These are phyloP conservation scores for Cephalotes varians DNA, from an alignment of 2,888 invertebrate species.

Conservation along the genomic window DNA sequence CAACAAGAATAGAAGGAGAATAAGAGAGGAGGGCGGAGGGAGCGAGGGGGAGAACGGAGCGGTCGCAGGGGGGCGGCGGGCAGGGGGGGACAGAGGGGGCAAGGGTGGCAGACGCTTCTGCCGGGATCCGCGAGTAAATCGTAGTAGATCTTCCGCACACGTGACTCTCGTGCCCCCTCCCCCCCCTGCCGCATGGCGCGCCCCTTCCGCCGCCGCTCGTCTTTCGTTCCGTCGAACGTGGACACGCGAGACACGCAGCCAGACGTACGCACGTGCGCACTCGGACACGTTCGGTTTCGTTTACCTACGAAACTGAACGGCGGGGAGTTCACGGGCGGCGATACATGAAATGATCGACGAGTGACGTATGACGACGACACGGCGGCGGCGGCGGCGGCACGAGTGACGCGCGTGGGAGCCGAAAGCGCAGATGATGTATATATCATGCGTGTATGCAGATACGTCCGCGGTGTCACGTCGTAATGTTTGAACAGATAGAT, in stretches of 20 bases:
- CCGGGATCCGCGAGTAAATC: slow-evolving; percentile 78
- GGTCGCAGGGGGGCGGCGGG: slow-evolving; percentile 37
- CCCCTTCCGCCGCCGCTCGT: slow-evolving; percentile 24
- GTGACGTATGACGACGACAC: slow-evolving; percentile 40
- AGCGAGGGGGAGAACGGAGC: slow-evolving; percentile 60
- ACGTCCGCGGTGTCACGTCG: not conserved
- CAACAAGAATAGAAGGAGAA: slow-evolving; percentile 63
- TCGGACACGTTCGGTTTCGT: slow-evolving; percentile 63
- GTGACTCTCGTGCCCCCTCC: slow-evolving; percentile 60
- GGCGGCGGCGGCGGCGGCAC: not conserved
- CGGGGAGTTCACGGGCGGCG: slow-evolving; percentile 35
- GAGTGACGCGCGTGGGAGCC: slow-evolving; percentile 48
- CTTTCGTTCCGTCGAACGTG: slow-evolving; percentile 42
- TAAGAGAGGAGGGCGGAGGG: slow-evolving; percentile 62
- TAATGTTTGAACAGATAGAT: slow-evolving; percentile 16
- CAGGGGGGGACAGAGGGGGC: slow-evolving; percentile 13
- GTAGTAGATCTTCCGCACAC: slow-evolving; percentile 74
- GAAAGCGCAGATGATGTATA: slow-evolving; percentile 15
- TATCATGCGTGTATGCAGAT: not conserved
- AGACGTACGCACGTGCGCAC: slow-evolving; percentile 65
- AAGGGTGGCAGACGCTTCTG: slow-evolving; percentile 75
- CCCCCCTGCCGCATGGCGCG: slow-evolving; percentile 33
- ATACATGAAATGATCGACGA: slow-evolving; percentile 53
- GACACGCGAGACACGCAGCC: slow-evolving; percentile 62
- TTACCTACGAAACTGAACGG: slow-evolving; percentile 63